Percentiles rank a stretch among this genome's conserved stretches.
These are phyloP conservation scores for Pogonophryne albipinna DNA, from an alignment of 2,797 vertebrate genomes.

Conservation along the genomic window DNA sequence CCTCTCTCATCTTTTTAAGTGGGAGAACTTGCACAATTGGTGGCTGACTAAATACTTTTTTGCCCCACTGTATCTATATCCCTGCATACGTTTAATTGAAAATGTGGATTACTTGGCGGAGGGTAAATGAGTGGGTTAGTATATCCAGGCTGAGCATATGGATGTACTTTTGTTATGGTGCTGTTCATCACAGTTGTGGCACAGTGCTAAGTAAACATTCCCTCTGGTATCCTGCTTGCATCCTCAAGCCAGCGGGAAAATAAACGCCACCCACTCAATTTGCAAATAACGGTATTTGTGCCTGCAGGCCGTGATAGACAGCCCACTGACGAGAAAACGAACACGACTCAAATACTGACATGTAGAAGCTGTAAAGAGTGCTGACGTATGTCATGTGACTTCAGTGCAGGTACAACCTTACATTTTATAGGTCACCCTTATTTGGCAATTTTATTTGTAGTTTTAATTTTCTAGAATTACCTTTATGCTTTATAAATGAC, in stretches of 20 bases:
- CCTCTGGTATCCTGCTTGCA: constrained; percentile 53
- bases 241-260: constrained; percentile 75
- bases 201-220: constrained; percentile 73
- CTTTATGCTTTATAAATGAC: background rate
- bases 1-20: too few relatives aligned
- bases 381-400: background rate
- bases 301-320: constrained; percentile 64
- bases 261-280: constrained; percentile 76
- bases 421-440: background rate
- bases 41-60: too few relatives aligned
- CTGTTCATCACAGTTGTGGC: constrained; percentile 57
- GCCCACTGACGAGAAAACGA: constrained; percentile 47
- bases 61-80: too few relatives aligned
- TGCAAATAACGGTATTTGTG: constrained; percentile 77
- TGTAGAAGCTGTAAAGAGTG: background rate
- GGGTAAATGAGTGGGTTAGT: constrained; percentile 11
- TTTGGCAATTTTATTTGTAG: background rate
- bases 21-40: too few relatives aligned
- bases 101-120: background rate
- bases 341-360: constrained; percentile 27
- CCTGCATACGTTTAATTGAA: background rate
- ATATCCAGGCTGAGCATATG: constrained; percentile 58
- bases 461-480: background rate
- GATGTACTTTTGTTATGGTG: constrained; percentile 58
- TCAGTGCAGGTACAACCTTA: background rate